phyloP scores from a whole-genome alignment of 2,888 invertebrate genomes.

The Linhomoeus sp. region DNA sequence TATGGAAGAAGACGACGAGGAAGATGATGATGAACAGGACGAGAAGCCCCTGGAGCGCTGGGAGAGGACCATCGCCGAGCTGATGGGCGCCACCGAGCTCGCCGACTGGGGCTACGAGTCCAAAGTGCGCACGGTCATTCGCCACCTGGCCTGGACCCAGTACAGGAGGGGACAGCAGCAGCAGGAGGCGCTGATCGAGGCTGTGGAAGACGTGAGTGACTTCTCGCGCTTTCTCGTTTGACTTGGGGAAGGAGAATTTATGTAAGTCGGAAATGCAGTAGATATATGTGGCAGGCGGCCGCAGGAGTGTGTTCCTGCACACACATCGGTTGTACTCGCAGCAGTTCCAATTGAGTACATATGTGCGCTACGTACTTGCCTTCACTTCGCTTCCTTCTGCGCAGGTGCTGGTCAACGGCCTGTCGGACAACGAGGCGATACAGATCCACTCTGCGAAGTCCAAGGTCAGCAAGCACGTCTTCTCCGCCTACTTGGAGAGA shows the following conservation, averaged over 20 bases:
- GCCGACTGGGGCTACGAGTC: background rate
- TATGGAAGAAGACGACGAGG: too few relatives aligned
- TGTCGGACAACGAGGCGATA: background rate
- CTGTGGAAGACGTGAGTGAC: slow-evolving; percentile 1
- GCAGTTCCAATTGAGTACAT: background rate
- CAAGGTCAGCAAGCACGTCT: background rate
- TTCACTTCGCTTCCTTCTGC: background rate
- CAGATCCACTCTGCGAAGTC: background rate
- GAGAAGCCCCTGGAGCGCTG: background rate
- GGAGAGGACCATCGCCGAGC: background rate
- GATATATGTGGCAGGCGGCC: too few relatives aligned
- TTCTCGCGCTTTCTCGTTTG: too few relatives aligned
- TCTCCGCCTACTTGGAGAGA: slow-evolving; percentile 1
- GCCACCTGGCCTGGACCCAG: slow-evolving; percentile 1
- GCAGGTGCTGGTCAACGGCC: slow-evolving; percentile 3
- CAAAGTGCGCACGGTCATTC: background rate
- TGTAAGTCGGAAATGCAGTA: too few relatives aligned
- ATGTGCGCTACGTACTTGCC: background rate
- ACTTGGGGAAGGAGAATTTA: background rate
- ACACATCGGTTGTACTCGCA: too few relatives aligned
- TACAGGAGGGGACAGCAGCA: background rate
- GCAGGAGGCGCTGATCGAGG: slow-evolving; percentile 1
- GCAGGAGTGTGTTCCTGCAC: too few relatives aligned
- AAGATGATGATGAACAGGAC: background rate
- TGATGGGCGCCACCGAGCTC: background rate